Evolutionary conservation across 1,140 invertebrate genomes (phyloP), one percentile per base, ranked within the genome.

Genomic region (Andrena cerasifolii): DNA sequence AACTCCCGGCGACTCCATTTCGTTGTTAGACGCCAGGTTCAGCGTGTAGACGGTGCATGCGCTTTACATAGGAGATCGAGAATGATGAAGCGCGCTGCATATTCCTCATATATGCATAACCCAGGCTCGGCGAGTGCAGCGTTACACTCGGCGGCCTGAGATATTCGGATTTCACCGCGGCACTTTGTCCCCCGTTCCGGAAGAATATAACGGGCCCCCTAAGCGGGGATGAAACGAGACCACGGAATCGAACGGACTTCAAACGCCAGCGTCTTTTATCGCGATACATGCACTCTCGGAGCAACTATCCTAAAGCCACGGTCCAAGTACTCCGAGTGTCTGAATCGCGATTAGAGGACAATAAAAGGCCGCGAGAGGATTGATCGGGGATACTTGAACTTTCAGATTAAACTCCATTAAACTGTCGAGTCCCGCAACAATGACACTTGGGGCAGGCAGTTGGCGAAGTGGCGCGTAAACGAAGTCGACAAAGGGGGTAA

Each of bases 101-200:
- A 51, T 43, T 76, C 49, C 43, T 67, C 31, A n/a, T 71, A 51
- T 45, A 80, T 78, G 79, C 79, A 78, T 65, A 77, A 58, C 51
- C 49, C 59, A 77, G 74, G 66, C 54, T 33, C 74, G 33, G 16
- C 65, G 66, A 71, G 59, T 51, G 54, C 14, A 62, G 53, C 73
- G 74, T 56, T 78, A 47, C 47, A 49, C 59, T 80, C 26, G 49
- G 74, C 65, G 66, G 56, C 79, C 54, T 66, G 59, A 78, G 79
- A 77, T 80, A 80, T 80, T 80, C 79, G 72, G 79, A 80, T 80
- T 80, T 78, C 73, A 68, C 63, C 65, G 58, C 58, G 47, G 47
- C 66, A 67, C 73, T 80, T 77, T 80, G 78, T 77, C 78, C 66
- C 66, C 59, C 77, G 70, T 66, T 53, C 58, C 78, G 58, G 72